Conservation (phyloP, 2,797 vertebrate genomes). For the Lepidocolaptes lacrymiger region DNA sequence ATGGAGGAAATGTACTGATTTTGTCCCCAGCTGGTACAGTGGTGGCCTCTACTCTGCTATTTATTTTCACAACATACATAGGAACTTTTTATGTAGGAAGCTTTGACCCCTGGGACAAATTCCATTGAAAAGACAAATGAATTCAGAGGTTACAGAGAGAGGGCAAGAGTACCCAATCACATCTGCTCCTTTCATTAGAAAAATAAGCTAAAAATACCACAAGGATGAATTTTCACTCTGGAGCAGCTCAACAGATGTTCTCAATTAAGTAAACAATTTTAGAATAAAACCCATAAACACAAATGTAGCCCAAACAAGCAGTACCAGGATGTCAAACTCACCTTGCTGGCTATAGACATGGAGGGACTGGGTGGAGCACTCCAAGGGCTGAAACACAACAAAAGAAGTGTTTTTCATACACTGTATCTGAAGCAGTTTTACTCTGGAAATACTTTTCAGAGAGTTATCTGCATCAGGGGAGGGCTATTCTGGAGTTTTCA, state of each 20-base stretch:
- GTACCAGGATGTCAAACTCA: not conserved
- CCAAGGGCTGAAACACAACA: slow-evolving; percentile 29
- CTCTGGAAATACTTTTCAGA: not conserved
- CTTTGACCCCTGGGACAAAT: slow-evolving; percentile 26
- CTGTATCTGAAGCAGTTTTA: not conserved
- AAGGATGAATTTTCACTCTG: slow-evolving; percentile 30
- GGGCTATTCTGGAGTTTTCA: not conserved
- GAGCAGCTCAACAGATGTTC: slow-evolving; percentile 24
- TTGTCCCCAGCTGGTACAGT: not conserved
- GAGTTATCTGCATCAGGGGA: not conserved
- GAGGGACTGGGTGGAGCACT: not conserved
- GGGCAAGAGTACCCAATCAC: slow-evolving; percentile 39
- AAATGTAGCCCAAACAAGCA: not conserved
- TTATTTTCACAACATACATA: not conserved
- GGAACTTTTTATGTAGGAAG: slow-evolving; percentile 3
- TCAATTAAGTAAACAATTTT: slow-evolving; percentile 16
- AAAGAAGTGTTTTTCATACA: not conserved
- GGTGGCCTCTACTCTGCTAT: not conserved
- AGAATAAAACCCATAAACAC: not conserved
- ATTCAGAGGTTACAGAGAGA: slow-evolving; percentile 39
- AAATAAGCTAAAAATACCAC: slow-evolving; percentile 67
- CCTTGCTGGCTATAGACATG: slow-evolving; percentile 27
- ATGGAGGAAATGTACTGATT: not conserved
- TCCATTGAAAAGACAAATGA: slow-evolving; percentile 27
- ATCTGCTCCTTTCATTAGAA: slow-evolving; percentile 5